Evolutionary conservation across 2,888 invertebrate species (phyloP), one percentile per base, ranked within the genome.

Genomic region (Leucozona laternaria): DNA sequence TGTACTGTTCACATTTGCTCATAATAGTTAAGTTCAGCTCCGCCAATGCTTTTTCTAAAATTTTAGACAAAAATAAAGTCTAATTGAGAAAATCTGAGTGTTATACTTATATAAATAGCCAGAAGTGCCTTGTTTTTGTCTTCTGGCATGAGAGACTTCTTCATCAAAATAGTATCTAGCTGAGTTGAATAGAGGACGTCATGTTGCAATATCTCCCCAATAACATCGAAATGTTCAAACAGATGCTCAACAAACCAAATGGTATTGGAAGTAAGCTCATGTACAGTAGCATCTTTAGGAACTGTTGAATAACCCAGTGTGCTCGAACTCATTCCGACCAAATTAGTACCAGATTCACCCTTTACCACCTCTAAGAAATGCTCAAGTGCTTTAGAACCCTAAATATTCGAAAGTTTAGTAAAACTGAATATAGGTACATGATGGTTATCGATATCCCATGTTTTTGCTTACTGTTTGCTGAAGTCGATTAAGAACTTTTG

Each of bases 261-360:
- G 57, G 98, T 97, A 90, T 98, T 98, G 86, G 97, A 98, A 0
- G 98, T 98, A 81, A 98, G 94, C 93, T 99, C 98, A 91, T 99
- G 99, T 40, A 99, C 99, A 0, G 99, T 99, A 81, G 99, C 99
- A 94, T 99, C 99, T 91, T 96, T 97, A 0, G 99, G 98, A 11
- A 93, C 92, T 88, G 91, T 91, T 8, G 90, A 90, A 81, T 90
- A 90, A 2, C 89, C 88, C 17, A 91, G 89, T 4, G 91, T 91
- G 53, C 90, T 92, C 2, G 91, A 89, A 81, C 92, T 91, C 89
- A 92, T 92, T n/a, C 93, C 92, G 1, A 93, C 92, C 90, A 99
- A 95, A 89, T 96, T 96, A 79, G 96, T 95, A 88, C 96, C 96
- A 62, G 94, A 94, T 91, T 97, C 97, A 28, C 94, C 94, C 86